Conservation (phyloP, 1,140 invertebrate species). For the Antheraea mylitta region DNA sequence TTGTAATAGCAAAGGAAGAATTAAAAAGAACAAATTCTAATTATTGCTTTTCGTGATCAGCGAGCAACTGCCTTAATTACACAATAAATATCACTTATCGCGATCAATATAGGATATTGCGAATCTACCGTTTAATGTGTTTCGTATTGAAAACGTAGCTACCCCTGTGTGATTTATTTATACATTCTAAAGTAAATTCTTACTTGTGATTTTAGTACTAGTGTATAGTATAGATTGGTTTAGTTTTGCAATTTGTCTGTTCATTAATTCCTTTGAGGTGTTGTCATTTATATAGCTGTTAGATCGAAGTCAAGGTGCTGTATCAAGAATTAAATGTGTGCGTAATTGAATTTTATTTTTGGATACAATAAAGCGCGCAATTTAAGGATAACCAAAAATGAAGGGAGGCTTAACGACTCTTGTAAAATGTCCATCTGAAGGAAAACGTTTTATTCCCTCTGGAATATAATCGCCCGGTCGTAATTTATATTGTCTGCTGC, state of each 20-base stretch:
- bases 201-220: too few relatives aligned
- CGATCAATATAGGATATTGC: conserved; percentile 68
- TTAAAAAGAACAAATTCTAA: neutral
- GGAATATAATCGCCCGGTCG: conserved; percentile 80
- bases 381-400: neutral
- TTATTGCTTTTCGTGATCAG: conserved; percentile 47
- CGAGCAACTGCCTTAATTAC: conserved; percentile 63
- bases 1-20: neutral
- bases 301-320: too few relatives aligned
- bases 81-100: conserved; percentile 72
- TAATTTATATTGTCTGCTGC: conserved; percentile 81
- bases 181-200: too few relatives aligned
- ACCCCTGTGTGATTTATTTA: too few relatives aligned
- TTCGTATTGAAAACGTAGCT: too few relatives aligned
- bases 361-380: neutral
- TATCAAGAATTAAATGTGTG: too few relatives aligned
- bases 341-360: neutral
- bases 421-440: conserved; percentile 68
- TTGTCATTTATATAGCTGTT: too few relatives aligned
- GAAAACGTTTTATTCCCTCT: conserved; percentile 72
- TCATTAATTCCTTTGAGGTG: too few relatives aligned
- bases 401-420: conserved; percentile 21
- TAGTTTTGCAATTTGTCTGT: too few relatives aligned
- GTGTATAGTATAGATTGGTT: too few relatives aligned
- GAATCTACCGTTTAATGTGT: conserved; percentile 49